phyloP scores from a whole-genome alignment of 1,140 invertebrate genomes.

The Cotesia glomerata region DNA sequence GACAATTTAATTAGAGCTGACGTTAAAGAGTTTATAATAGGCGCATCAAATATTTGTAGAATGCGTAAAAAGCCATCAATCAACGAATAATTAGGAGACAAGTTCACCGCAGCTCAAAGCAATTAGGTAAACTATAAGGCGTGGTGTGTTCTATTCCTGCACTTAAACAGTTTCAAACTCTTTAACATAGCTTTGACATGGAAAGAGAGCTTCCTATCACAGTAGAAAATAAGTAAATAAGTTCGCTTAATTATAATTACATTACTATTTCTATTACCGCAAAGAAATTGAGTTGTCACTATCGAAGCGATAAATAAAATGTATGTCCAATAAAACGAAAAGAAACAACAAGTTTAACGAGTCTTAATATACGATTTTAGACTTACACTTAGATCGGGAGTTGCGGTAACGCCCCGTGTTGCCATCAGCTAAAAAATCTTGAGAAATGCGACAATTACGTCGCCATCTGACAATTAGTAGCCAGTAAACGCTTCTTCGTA shows the following conservation, averaged over 20 bases:
- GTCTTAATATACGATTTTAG: slow-evolving; percentile 46
- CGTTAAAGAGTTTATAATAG: slow-evolving; percentile 50
- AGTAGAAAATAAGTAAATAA: neutral
- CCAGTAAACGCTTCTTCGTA: slow-evolving; percentile 46
- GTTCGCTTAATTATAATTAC: too few relatives aligned
- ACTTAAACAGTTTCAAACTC: neutral
- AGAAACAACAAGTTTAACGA: too few relatives aligned
- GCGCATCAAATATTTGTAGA: slow-evolving; percentile 29
- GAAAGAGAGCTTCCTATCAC: too few relatives aligned
- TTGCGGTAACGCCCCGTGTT: slow-evolving; percentile 20
- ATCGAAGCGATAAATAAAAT: neutral
- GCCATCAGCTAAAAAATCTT: slow-evolving; percentile 38
- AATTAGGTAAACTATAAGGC: slow-evolving; percentile 60
- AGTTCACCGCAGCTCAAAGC: slow-evolving; percentile 50
- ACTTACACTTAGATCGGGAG: neutral
- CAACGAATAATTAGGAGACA: slow-evolving; percentile 60
- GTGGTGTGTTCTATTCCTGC: slow-evolving; percentile 56
- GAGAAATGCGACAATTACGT: slow-evolving; percentile 55
- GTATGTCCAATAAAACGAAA: too few relatives aligned
- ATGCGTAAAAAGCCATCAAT: slow-evolving; percentile 44
- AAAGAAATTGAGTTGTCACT: too few relatives aligned
- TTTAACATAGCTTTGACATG: neutral
- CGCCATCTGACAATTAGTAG: slow-evolving; percentile 59
- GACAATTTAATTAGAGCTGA: slow-evolving; percentile 20
- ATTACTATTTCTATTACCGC: too few relatives aligned